Evolutionary conservation across 2,888 invertebrate species (phyloP).

Genomic region (Mesorhabditis sp.): DNA sequence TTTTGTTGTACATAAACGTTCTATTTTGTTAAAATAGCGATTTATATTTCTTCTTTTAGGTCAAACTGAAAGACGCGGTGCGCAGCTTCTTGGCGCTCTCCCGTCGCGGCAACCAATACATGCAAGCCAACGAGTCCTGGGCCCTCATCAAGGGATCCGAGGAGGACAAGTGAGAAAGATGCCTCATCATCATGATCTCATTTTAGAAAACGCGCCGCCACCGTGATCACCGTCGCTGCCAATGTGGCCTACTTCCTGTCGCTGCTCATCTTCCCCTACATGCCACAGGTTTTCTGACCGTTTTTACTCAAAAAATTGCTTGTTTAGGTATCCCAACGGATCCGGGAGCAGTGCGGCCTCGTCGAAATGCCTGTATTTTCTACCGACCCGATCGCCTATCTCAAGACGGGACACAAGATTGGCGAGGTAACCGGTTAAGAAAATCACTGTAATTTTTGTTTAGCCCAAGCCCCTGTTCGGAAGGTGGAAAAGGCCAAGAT

Average conservation of each 20-base stretch:
- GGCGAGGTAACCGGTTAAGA: slow-evolving; percentile 65
- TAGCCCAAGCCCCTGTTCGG: slow-evolving; percentile 79
- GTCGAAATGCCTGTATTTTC: slow-evolving; percentile 53
- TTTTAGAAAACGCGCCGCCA: slow-evolving; percentile 69
- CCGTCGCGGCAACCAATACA: slow-evolving; percentile 88
- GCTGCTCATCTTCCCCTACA: slow-evolving; percentile 80
- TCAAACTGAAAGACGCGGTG: slow-evolving; percentile 41
- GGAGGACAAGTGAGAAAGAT: slow-evolving; percentile 68
- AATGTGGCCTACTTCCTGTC: slow-evolving; percentile 78
- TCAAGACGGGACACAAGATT: slow-evolving; percentile 78
- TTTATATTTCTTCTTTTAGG: slow-evolving; percentile 10
- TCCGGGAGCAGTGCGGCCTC: slow-evolving; percentile 47
- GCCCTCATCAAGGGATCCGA: slow-evolving; percentile 78
- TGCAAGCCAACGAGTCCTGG: slow-evolving; percentile 93
- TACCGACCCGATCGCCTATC: slow-evolving; percentile 61
- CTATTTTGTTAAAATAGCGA: too few relatives aligned
- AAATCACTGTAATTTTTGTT: slow-evolving; percentile 23
- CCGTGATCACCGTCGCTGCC: slow-evolving; percentile 78
- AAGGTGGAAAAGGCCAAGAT: slow-evolving; percentile 79
- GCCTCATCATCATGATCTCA: background rate
- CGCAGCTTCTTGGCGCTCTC: slow-evolving; percentile 80
- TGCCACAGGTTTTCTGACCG: slow-evolving; percentile 68
- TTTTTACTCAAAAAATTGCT: background rate
- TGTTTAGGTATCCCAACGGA: slow-evolving; percentile 19
- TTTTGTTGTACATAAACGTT: too few relatives aligned